Conservation (phyloP, 2,888 invertebrate genomes). For the Spodoptera exigua region DNA sequence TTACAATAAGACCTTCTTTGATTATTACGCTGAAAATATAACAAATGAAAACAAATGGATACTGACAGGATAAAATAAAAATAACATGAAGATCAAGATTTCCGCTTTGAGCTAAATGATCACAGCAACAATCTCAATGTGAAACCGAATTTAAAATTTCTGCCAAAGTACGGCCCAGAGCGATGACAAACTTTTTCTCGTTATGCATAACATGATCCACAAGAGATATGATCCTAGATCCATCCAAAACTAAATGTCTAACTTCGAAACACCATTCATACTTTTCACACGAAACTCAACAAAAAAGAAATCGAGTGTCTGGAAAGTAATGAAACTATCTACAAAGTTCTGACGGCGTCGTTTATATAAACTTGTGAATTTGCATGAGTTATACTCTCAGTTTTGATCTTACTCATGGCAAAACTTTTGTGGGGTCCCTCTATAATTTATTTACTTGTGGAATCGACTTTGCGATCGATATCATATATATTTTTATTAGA, state of each 20-base stretch:
- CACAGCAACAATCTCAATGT: conserved; percentile 3
- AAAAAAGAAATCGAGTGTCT: conserved; percentile 57
- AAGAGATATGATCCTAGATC: conserved; percentile 27
- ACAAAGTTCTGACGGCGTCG: conserved; percentile 59
- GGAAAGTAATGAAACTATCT: conserved; percentile 60
- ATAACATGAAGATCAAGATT: no score
- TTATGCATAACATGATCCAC: conserved; percentile 14
- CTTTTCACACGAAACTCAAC: conserved; percentile 35
- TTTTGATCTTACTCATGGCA: conserved; percentile 66
- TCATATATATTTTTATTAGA: conserved; percentile 34
- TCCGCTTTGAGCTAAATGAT: conserved; percentile 13
- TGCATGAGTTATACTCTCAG: conserved; percentile 73
- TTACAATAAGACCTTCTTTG: no score
- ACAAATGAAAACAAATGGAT: no score
- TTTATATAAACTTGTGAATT: conserved; percentile 69
- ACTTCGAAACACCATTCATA: conserved; percentile 36
- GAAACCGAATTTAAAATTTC: conserved; percentile 9
- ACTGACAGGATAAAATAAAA: no score
- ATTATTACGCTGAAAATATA: no score
- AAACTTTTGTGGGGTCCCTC: conserved; percentile 61
- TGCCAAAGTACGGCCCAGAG: conserved; percentile 4
- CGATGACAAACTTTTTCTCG: conserved; percentile 4
- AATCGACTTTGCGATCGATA: conserved; percentile 59
- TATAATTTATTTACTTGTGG: conserved; percentile 64
- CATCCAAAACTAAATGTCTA: conserved; percentile 6